phyloP scores from a whole-genome alignment of 2,888 invertebrate species.

The Linnaemya tessellans region DNA sequence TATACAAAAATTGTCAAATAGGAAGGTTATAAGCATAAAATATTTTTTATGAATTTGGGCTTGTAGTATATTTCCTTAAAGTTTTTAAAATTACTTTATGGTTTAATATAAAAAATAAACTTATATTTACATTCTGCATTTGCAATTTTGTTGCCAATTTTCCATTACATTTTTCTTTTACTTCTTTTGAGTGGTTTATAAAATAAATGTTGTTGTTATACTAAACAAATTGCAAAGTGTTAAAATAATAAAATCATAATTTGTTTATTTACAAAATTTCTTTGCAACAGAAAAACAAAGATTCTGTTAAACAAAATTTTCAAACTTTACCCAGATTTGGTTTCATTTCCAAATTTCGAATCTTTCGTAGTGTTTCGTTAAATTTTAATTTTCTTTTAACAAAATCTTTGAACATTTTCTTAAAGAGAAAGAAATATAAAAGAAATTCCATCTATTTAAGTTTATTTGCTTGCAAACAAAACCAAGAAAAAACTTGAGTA shows the following conservation, averaged over 20 bases:
- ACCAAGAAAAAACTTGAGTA: conserved; percentile 42
- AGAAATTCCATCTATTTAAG: conserved; percentile 47
- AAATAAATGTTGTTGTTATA: conserved; percentile 32
- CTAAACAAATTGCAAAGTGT: conserved; percentile 38
- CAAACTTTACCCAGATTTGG: background rate
- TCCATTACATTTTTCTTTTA: conserved; percentile 17
- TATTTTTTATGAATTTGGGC: too few relatives aligned
- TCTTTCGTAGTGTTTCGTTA: conserved; percentile 18
- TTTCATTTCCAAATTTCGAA: background rate
- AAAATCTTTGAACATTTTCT: conserved; percentile 52
- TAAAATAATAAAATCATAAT: conserved; percentile 58
- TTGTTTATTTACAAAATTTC: conserved; percentile 68
- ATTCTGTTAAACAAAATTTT: conserved; percentile 60
- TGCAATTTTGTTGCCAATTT: conserved; percentile 53
- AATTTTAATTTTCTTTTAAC: conserved; percentile 56
- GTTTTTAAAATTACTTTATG: conserved; percentile 30
- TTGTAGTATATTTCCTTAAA: conserved; percentile 60
- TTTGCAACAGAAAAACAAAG: conserved; percentile 55
- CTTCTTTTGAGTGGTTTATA: background rate
- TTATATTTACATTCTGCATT: conserved; percentile 59
- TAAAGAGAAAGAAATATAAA: conserved; percentile 51
- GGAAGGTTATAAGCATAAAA: too few relatives aligned
- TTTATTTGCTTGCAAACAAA: conserved; percentile 38
- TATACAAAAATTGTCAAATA: too few relatives aligned
- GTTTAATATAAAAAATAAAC: conserved; percentile 57